A percentile compares a stretch with the other conserved stretches of the same genome.
Evolutionary conservation across 2,888 invertebrate species (phyloP).

Genomic region (Frankliniella intonsa): DNA sequence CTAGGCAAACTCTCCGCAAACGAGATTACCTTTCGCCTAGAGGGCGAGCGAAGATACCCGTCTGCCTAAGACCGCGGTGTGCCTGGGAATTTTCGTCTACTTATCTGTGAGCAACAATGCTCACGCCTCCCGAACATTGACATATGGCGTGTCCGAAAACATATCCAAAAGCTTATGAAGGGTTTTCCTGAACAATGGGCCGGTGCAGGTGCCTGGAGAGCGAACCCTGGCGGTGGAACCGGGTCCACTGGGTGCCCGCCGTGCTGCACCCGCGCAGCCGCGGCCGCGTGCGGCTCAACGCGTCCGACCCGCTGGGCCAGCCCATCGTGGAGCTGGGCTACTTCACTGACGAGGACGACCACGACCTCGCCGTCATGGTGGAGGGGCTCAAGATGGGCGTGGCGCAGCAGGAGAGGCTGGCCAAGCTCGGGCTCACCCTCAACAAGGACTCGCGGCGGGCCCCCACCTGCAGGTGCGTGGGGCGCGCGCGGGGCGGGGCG

Average conservation of each 20-base stretch:
- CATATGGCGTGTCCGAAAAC: too few species aligned
- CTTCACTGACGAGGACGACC: neutral
- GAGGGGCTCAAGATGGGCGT: neutral
- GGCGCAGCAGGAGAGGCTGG: neutral
- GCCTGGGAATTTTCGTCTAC: too few species aligned
- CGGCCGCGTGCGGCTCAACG: neutral
- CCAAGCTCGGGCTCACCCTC: neutral
- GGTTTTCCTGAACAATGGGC: too few species aligned
- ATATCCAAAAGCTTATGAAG: too few species aligned
- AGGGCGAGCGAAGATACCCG: too few species aligned
- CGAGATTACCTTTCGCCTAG: too few species aligned
- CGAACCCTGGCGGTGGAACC: neutral
- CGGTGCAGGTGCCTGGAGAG: neutral
- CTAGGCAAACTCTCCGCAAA: too few species aligned
- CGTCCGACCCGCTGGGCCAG: neutral
- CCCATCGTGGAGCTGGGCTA: neutral
- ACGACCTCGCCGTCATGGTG: neutral
- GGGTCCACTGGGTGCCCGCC: neutral
- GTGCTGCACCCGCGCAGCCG: slow-evolving; percentile 2
- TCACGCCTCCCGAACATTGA: too few species aligned
- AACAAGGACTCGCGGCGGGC: neutral
- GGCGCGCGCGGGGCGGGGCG: too few species aligned
- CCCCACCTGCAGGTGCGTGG: neutral
- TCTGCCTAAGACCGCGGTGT: too few species aligned
- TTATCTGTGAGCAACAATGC: too few species aligned